These are phyloP conservation scores for Caenorhabditis doughertyi DNA, from an alignment of 2,888 invertebrate species.

Conservation along the genomic window DNA sequence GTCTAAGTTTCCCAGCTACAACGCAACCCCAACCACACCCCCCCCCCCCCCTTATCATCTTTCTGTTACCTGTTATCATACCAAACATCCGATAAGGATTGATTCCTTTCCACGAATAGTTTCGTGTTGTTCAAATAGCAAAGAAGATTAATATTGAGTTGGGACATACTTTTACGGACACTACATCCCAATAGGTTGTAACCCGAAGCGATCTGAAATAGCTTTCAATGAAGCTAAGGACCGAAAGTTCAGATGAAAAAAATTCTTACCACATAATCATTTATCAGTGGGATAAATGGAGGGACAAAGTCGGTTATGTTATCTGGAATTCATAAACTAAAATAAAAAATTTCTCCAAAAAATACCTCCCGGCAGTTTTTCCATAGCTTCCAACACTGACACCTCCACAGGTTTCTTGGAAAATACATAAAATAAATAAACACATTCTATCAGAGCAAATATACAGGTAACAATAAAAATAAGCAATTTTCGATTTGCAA, in stretches of 20 bases:
- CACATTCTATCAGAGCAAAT: no score
- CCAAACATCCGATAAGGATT: constrained; percentile 30
- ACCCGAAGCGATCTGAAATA: background rate
- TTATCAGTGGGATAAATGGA: constrained; percentile 36
- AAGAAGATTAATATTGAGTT: constrained; percentile 35
- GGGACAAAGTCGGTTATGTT: constrained; percentile 21
- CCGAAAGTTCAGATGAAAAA: background rate
- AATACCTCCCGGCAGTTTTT: no score
- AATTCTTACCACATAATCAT: constrained; percentile 40
- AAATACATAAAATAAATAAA: no score
- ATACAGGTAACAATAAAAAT: no score
- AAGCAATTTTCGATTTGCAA: no score
- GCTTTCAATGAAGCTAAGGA: background rate
- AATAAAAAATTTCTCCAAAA: background rate
- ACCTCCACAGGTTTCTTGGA: no score
- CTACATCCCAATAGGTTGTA: constrained; percentile 35
- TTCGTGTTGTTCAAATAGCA: constrained; percentile 41
- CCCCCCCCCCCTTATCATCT: no score
- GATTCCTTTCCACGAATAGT: constrained; percentile 16
- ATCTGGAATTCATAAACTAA: constrained; percentile 29
- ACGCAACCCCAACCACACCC: no score
- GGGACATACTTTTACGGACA: constrained; percentile 49
- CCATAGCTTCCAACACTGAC: no score
- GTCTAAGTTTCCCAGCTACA: no score
- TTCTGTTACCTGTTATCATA: background rate